phyloP scores from a whole-genome alignment of 2,113 vertebrate species.

The Rhynchomys soricoides region DNA sequence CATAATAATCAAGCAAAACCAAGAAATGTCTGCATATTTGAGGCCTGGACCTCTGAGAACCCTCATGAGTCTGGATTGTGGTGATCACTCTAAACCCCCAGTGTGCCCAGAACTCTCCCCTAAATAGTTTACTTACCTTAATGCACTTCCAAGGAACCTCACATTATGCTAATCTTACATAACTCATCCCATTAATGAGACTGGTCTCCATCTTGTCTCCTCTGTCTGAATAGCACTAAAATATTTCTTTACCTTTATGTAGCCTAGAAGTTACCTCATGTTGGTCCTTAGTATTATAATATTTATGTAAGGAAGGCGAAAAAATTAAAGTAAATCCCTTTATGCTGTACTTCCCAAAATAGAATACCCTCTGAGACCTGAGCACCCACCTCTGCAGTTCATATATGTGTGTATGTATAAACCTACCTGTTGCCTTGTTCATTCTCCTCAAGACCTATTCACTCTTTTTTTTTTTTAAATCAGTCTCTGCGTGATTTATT shows the following conservation, averaged over 20 bases:
- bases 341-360: not conserved
- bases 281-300: conserved; percentile 6
- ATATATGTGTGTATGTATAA: not conserved
- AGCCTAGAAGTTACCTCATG: no score
- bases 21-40: not conserved
- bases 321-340: not conserved
- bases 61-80: not conserved
- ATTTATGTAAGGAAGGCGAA: not conserved
- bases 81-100: not conserved
- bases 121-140: not conserved
- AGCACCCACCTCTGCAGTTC: not conserved
- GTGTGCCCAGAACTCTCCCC: not conserved
- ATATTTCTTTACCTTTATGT: not conserved
- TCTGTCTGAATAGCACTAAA: not conserved
- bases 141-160: conserved; percentile 28
- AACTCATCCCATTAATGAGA: not conserved
- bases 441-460: not conserved
- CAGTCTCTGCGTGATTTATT: no score
- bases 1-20: conserved; percentile 22
- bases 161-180: not conserved
- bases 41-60: conserved; percentile 37
- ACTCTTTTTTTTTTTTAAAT: no score
- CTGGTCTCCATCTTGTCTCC: not conserved
- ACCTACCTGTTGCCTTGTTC: not conserved
- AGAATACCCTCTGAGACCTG: not conserved